A percentile compares a stretch with the other conserved stretches of the same genome.
phyloP scores from a whole-genome alignment of 1,140 invertebrate species.

The Orius laevigatus region DNA sequence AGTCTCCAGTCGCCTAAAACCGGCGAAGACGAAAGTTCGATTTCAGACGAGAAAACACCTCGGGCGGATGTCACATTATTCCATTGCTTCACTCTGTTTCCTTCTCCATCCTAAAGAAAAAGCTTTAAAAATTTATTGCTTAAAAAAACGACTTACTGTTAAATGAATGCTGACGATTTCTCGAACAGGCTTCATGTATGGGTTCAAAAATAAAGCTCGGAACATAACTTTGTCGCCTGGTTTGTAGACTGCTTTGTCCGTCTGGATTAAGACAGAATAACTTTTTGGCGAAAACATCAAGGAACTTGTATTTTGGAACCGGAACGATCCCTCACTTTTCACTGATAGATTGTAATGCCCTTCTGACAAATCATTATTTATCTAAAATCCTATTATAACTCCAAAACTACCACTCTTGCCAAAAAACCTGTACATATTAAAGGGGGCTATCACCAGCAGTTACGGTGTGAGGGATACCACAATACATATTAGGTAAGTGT shows the following conservation, averaged over 20 bases:
- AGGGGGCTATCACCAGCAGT: background rate
- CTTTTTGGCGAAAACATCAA: slow-evolving; percentile 68
- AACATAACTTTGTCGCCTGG: slow-evolving; percentile 72
- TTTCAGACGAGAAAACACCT: slow-evolving; percentile 61
- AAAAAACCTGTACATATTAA: background rate
- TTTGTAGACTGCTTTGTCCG: slow-evolving; percentile 87
- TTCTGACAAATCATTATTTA: slow-evolving; percentile 41
- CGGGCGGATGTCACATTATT: slow-evolving; percentile 43
- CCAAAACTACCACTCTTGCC: slow-evolving; percentile 41
- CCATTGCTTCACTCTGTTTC: slow-evolving; percentile 70
- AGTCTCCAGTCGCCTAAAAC: slow-evolving; percentile 88
- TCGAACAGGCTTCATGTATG: slow-evolving; percentile 44
- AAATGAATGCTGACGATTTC: slow-evolving; percentile 32
- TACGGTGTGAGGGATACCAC: background rate
- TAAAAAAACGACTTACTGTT: slow-evolving; percentile 30
- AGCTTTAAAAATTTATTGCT: background rate
- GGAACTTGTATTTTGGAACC: slow-evolving; percentile 52
- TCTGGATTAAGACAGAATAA: slow-evolving; percentile 82
- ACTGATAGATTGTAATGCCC: slow-evolving; percentile 62
- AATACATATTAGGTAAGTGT: background rate
- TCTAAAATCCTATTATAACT: no score
- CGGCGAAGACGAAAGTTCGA: slow-evolving; percentile 65
- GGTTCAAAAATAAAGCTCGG: slow-evolving; percentile 61
- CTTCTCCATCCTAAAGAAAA: slow-evolving; percentile 47
- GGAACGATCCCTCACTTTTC: slow-evolving; percentile 48